Evolutionary conservation across 2,797 vertebrate species (phyloP).

Genomic region (Bucorvus abyssinicus): DNA sequence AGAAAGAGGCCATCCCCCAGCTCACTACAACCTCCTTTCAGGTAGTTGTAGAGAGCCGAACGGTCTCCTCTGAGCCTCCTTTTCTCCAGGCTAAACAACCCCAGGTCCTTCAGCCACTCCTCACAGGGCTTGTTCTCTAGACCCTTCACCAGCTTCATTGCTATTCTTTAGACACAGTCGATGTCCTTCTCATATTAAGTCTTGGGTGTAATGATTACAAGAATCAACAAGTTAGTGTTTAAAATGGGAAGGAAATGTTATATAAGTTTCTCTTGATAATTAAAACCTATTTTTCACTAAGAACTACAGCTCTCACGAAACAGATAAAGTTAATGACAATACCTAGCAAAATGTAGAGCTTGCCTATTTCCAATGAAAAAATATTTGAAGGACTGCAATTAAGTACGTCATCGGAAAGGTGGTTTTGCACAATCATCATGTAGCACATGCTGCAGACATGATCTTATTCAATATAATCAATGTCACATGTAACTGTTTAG

Average conservation of each 20-base stretch:
- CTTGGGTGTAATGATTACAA: constrained; percentile 4
- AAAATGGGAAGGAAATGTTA: constrained; percentile 3
- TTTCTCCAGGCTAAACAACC: too few species aligned
- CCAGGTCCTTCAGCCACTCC: too few species aligned
- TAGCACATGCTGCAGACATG: constrained; percentile 5
- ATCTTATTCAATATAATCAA: constrained; percentile 16
- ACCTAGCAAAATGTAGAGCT: constrained; percentile 13
- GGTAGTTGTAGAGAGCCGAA: too few species aligned
- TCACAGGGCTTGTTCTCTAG: too few species aligned
- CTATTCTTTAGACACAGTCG: too few species aligned
- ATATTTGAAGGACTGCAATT: constrained; percentile 4
- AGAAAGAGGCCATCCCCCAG: too few species aligned
- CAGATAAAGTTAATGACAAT: constrained; percentile 13
- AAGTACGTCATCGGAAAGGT: neutral
- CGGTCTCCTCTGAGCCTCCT: too few species aligned
- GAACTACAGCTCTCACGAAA: neutral
- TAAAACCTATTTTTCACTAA: constrained; percentile 30
- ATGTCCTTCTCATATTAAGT: too few species aligned
- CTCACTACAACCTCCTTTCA: too few species aligned
- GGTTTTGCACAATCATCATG: constrained; percentile 21
- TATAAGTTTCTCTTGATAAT: constrained; percentile 18
- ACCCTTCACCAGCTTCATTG: too few species aligned
- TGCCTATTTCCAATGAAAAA: constrained; percentile 31
- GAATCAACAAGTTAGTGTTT: neutral
- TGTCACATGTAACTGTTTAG: constrained; percentile 17